Evolutionary conservation across 35 echinoderm and acorn worm species (phyloP).

Genomic region (Holothuria glaberrima): DNA sequence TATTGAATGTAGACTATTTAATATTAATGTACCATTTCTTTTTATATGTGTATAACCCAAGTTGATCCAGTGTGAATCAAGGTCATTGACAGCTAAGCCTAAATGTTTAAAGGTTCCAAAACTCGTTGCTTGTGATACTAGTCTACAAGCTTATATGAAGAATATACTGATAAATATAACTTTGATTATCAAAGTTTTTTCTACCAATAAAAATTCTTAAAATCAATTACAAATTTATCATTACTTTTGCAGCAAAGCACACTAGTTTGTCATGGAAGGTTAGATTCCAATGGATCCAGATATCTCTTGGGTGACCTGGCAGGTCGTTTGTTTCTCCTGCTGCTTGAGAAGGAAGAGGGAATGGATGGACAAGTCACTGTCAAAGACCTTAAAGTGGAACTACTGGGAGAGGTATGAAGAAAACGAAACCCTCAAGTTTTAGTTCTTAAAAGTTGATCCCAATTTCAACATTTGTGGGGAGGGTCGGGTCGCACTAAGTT

Average conservation of each 20-base stretch:
- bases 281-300: conserved; percentile 90
- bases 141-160: too few relatives aligned
- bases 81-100: too few relatives aligned
- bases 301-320: conserved; percentile 95
- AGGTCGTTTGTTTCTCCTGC: conserved; percentile 82
- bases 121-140: too few relatives aligned
- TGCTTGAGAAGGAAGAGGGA: conserved; percentile 92
- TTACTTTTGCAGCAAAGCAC: conserved; percentile 76
- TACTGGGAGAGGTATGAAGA: conserved; percentile 88
- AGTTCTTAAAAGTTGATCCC: too few relatives aligned
- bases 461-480: too few relatives aligned
- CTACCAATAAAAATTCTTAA: too few relatives aligned
- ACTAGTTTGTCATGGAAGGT: conserved; percentile 84
- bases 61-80: too few relatives aligned
- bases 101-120: too few relatives aligned
- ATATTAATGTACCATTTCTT: background rate
- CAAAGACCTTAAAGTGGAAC: conserved; percentile 90
- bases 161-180: too few relatives aligned
- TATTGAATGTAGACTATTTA: background rate
- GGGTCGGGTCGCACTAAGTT: too few relatives aligned
- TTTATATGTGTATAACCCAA: background rate
- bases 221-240: too few relatives aligned
- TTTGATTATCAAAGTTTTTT: too few relatives aligned
- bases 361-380: conserved; percentile 87
- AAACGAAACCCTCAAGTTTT: background rate